Evolutionary conservation across 2,888 invertebrate species (phyloP).

Genomic region (Maniola hyperantus): DNA sequence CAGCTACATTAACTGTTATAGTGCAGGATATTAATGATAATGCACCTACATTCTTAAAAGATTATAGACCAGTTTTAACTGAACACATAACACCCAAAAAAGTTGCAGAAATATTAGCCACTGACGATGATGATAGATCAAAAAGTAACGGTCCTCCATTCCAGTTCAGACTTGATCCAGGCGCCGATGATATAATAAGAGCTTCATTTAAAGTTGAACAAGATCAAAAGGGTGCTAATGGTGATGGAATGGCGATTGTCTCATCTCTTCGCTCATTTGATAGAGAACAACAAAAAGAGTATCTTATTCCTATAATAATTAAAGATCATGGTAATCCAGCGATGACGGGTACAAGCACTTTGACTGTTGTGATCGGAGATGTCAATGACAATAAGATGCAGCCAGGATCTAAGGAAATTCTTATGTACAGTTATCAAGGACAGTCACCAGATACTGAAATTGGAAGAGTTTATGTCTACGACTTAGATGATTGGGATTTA

Average conservation of each 20-base stretch:
- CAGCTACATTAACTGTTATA: constrained; percentile 95
- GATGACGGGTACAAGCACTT: constrained; percentile 97
- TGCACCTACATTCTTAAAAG: constrained; percentile 95
- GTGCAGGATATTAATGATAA: constrained; percentile 98
- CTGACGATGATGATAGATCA: constrained; percentile 96
- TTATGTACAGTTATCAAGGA: constrained; percentile 98
- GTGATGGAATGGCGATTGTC: constrained; percentile 99
- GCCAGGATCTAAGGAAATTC: constrained; percentile 97
- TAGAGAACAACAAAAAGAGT: constrained; percentile 97
- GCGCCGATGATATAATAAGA: constrained; percentile 95
- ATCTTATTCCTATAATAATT: constrained; percentile 97
- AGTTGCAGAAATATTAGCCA: constrained; percentile 95
- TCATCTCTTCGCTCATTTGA: constrained; percentile 96
- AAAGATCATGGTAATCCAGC: constrained; percentile 98
- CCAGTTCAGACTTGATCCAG: constrained; percentile 95
- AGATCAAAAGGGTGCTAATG: constrained; percentile 98
- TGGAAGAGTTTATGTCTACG: constrained; percentile 97
- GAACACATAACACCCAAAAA: constrained; percentile 96
- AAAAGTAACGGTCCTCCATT: constrained; percentile 99
- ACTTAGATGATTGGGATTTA: constrained; percentile 99
- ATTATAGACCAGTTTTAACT: constrained; percentile 95
- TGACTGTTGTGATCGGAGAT: constrained; percentile 98
- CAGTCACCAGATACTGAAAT: constrained; percentile 95
- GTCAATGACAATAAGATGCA: constrained; percentile 99
- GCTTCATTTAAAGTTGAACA: constrained; percentile 98